phyloP scores from a whole-genome alignment of 92 coral and sea anemone genomes.

The Paramuricea clavata region DNA sequence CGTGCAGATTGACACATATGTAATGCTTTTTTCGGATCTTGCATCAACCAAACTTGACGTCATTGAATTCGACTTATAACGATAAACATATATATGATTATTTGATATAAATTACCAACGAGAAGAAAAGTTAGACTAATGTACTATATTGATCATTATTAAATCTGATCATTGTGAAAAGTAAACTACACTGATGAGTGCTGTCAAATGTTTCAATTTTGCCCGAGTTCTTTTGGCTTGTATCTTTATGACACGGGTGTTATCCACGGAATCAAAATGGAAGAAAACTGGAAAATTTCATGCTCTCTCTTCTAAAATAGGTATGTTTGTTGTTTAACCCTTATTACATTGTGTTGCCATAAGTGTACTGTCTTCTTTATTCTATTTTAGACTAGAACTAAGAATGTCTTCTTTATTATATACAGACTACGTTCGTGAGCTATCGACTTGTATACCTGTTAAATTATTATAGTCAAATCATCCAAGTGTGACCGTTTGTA shows the following conservation, averaged over 20 bases:
- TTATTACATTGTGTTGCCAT: too few relatives aligned
- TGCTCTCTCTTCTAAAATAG: constrained; percentile 18
- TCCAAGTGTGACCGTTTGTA: background rate
- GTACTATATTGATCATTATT: background rate
- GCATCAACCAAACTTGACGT: constrained; percentile 35
- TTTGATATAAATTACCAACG: background rate
- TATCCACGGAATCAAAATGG: constrained; percentile 35
- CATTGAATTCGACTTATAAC: background rate
- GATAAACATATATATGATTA: background rate
- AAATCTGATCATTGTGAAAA: background rate
- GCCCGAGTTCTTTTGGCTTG: background rate
- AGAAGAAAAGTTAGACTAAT: too few relatives aligned
- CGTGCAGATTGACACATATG: background rate
- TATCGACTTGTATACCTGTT: background rate
- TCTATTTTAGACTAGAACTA: too few relatives aligned
- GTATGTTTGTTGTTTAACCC: background rate
- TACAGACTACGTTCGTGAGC: background rate
- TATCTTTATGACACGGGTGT: background rate
- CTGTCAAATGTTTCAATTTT: background rate
- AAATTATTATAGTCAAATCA: background rate
- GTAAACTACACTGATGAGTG: background rate
- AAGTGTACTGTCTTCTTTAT: background rate
- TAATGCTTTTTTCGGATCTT: constrained; percentile 42
- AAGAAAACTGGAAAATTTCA: constrained; percentile 38
- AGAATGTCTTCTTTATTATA: too few relatives aligned